Base-by-base conservation (phyloP, 2,113 vertebrate genomes). In the Boleophthalmus pectinirostris region DNA sequence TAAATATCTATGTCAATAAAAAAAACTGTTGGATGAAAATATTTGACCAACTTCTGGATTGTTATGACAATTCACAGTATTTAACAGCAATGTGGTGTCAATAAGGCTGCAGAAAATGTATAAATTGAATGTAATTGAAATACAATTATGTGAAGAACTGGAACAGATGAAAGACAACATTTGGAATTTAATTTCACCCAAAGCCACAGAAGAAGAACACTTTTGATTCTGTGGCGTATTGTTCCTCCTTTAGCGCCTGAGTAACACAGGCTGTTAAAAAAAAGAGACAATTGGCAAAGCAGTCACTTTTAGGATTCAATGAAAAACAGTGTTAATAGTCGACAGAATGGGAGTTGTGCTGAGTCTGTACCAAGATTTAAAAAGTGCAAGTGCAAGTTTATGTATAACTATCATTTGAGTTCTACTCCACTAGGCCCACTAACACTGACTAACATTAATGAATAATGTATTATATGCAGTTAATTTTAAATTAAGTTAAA, bases 321-420 rank as follows among this genome's bases (percentile, higher is more conserved):
- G 61, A 64, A 64, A 64, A 64, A 64, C 61, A 64, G 61, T 64
- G 61, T 64, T 64, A 64, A 64, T 38, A 64, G 61, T 18, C 29
- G 61, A 64, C 33, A 64, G 61, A 38, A 64, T 21, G 33, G 14
- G 20, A 64, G 33, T 64, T 35, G 29, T 64, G 29, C 61, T 64
- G 61, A 64, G 61, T 43, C 20, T 64, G 61, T 64, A 64, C 33
- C 61, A 38, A 64, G 33, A 64, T 64, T 64, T 18, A 29, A 58
- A 61, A 61, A 61, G 58, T 64, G 33, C 60, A 63, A 63, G 29
- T 35, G 29, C 61, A 64, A 35, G 29, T 64, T 43, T 64, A 38
- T 38, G 38, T 64, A 64, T 64, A 64, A 64, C 29, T 38, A n/a
- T 64, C 18, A 38, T 43, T 35, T 38, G 14, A 63, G 60, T 38